A percentile compares a stretch with the other conserved stretches of the same genome.
These are phyloP conservation scores for Chrysolina americana DNA, from an alignment of 2,888 invertebrate species.

Conservation along the genomic window DNA sequence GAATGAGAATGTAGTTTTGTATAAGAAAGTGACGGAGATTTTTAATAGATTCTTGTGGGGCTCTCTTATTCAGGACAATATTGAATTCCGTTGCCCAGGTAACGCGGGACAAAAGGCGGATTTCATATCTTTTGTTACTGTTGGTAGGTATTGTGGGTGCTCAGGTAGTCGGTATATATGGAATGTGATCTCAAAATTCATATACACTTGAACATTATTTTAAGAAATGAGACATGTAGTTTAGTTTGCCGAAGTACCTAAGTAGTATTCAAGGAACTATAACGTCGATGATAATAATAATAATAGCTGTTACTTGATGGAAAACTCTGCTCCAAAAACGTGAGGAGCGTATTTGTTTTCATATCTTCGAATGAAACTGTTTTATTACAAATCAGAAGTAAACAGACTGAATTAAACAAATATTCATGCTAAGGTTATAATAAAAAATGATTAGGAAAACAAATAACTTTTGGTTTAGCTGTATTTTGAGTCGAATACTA, in stretches of 20 bases:
- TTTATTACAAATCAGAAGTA: too few species aligned
- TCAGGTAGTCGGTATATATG: constrained; percentile 63
- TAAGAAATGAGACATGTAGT: constrained; percentile 12
- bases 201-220: constrained; percentile 34
- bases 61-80: constrained; percentile 60
- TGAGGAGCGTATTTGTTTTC: too few species aligned
- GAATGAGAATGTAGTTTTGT: constrained; percentile 58
- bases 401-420: too few species aligned
- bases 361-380: too few species aligned
- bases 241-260: background rate
- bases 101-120: constrained; percentile 66
- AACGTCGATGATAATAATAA: too few species aligned
- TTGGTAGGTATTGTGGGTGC: constrained; percentile 65
- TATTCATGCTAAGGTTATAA: too few species aligned
- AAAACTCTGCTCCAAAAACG: too few species aligned
- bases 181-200: constrained; percentile 52
- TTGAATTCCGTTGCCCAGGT: constrained; percentile 65
- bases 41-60: constrained; percentile 64
- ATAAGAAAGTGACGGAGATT: constrained; percentile 60
- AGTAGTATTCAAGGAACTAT: too few species aligned
- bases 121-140: constrained; percentile 66
- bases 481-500: too few species aligned
- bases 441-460: too few species aligned
- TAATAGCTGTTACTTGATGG: too few species aligned
- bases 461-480: too few species aligned